A percentile compares a stretch with the other conserved stretches of the same genome.
Conservation (phyloP, 2,113 vertebrate genomes). For the Dicentrarchus labrax region DNA sequence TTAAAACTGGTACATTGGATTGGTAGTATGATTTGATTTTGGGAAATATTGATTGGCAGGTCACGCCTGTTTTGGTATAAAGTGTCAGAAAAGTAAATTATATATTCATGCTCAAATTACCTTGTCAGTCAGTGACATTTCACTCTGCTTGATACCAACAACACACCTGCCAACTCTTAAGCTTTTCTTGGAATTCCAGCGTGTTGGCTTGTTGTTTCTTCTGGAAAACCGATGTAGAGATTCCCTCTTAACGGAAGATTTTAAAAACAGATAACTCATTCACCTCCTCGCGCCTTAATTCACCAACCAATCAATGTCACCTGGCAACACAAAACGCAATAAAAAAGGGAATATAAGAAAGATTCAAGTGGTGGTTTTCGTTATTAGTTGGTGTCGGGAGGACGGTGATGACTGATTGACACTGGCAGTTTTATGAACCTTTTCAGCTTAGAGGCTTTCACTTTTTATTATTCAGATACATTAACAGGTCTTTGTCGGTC, state of each 20-base stretch:
- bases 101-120: slow-evolving; percentile 34
- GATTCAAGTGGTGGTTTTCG: not conserved
- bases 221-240: not conserved
- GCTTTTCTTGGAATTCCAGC: not conserved
- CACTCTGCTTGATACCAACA: not conserved
- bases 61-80: not conserved
- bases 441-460: too few relatives aligned
- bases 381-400: not conserved
- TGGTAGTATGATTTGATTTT: slow-evolving; percentile 3
- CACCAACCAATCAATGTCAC: not conserved
- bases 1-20: not conserved
- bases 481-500: not conserved
- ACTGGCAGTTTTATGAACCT: too few relatives aligned
- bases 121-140: slow-evolving; percentile 42
- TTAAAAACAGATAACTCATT: not conserved
- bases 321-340: not conserved
- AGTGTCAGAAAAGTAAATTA: slow-evolving; percentile 10
- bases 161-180: not conserved
- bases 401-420: too few relatives aligned
- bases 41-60: slow-evolving; percentile 28
- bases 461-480: not conserved
- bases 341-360: not conserved
- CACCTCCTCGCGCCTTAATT: not conserved
- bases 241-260: not conserved
- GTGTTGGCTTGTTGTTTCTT: not conserved